Conservation (phyloP, 2,797 vertebrate species). For the Thamnophis elegans region DNA sequence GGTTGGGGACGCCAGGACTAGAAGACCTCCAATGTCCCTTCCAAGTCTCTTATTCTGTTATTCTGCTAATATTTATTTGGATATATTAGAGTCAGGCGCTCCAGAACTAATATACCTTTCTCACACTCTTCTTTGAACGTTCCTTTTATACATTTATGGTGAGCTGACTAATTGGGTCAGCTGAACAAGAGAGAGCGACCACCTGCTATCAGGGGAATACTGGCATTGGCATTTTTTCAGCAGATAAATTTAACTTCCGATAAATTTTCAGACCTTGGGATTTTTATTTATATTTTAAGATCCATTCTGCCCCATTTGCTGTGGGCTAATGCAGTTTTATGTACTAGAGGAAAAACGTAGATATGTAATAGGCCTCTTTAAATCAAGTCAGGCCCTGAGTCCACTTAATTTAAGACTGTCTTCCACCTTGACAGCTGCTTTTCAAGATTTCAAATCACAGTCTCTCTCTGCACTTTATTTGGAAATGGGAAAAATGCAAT, state of each 20-base stretch:
- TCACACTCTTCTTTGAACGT: slow-evolving; percentile 48
- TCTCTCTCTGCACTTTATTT: background rate
- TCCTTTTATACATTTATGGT: slow-evolving; percentile 59
- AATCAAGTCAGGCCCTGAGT: background rate
- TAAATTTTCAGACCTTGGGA: background rate
- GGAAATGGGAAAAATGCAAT: background rate
- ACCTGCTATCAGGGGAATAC: background rate
- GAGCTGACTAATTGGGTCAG: slow-evolving; percentile 66
- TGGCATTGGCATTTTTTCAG: background rate
- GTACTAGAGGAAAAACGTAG: background rate
- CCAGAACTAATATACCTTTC: slow-evolving; percentile 48
- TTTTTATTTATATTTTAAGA: background rate
- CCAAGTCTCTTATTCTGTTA: background rate
- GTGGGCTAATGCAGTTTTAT: background rate
- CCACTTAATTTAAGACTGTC: background rate
- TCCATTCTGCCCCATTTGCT: background rate
- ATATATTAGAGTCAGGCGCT: background rate
- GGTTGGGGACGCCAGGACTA: background rate
- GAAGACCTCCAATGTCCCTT: background rate
- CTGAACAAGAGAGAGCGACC: slow-evolving; percentile 41
- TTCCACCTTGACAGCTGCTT: background rate
- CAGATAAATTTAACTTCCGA: accelerated
- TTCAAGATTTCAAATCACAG: background rate
- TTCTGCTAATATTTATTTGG: background rate
- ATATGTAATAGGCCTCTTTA: background rate